Base-by-base conservation (phyloP, 2,113 vertebrate genomes). In the Salvator merianae region DNA sequence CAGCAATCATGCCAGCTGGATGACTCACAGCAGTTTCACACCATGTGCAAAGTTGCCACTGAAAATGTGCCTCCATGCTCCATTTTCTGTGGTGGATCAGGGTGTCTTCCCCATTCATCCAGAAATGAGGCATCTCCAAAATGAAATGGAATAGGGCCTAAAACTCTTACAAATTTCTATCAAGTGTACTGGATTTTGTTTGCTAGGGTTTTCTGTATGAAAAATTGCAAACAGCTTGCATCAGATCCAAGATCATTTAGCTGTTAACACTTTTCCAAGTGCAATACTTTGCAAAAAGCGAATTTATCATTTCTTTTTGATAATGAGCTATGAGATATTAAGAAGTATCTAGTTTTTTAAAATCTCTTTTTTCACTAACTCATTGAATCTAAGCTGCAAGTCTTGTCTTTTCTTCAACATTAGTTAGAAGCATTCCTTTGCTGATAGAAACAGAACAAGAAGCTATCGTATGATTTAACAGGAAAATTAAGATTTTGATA, bases 371-470 rank as follows among this genome's bases (percentile, higher is more conserved):
- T 0, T 0, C 34, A 81, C 16, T 30, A 10, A 43, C 69, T 83
- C 53, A 59, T 18, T 1, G 71, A 76, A 36, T 43, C 80, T 22
- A 1, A 79, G 28, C 34, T 26, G 20, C 6, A 20, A 77, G 73
- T 73, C 73, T 82, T 79, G 73, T 70, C 0, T 0, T 72, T 77
- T 90, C 90, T 86, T 50, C 62, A 74, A 80, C 73, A 83, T 30
- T 79, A 73, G 62, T 78, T 9, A 0, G 82, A 87, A 82, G 84
- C n/a, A 79, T 83, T 32, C 77, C 77, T 12, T 90, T 88, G 86
- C 86, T 73, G 65, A 71, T 59, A 79, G 47, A 76, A 88, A 90
- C 63, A 77, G 74, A 79, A 26, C 34, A 83, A 72, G 87, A 65
- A 88, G 74, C 50, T 85, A 36, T 72, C 71, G 65, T 13, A 40